These are phyloP conservation scores for Drosophila teissieri DNA, from an alignment of 1,140 invertebrate species.

Conservation along the genomic window DNA sequence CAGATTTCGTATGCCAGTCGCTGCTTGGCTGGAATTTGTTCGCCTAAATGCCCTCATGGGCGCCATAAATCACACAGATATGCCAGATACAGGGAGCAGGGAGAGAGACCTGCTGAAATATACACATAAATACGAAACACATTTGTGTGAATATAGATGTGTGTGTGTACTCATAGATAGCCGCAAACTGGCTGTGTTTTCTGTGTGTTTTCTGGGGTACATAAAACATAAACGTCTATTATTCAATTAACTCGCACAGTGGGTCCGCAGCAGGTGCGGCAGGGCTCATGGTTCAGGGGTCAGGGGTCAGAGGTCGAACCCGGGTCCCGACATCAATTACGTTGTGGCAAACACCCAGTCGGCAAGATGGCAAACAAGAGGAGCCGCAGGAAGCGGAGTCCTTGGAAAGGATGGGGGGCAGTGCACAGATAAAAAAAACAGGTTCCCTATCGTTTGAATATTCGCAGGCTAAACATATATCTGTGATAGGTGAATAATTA, in stretches of 20 bases:
- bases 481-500: too few species aligned
- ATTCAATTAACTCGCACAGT: conserved; percentile 75
- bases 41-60: conserved; percentile 51
- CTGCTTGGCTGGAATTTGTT: conserved; percentile 32
- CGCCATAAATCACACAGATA: conserved; percentile 56
- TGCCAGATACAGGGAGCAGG: conserved; percentile 17
- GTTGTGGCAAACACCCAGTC: conserved; percentile 63
- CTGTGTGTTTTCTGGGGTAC: conserved; percentile 34
- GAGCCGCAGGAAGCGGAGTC: not conserved
- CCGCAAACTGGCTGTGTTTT: conserved; percentile 18
- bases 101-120: conserved; percentile 1
- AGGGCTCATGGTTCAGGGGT: conserved; percentile 35
- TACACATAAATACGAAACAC: conserved; percentile 10
- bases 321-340: conserved; percentile 52
- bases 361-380: conserved; percentile 54
- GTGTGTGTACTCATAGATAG: conserved; percentile 40
- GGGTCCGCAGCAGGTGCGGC: conserved; percentile 47
- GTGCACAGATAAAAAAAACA: not conserved
- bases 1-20: conserved; percentile 37
- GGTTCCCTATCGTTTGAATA: too few species aligned
- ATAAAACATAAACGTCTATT: conserved; percentile 81
- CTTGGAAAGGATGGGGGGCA: not conserved
- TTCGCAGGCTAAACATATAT: too few species aligned
- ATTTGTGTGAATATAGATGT: conserved; percentile 19
- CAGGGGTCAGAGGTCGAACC: conserved; percentile 35